Evolutionary conservation across 2,113 vertebrate species (phyloP).

Genomic region (Corvus hawaiiensis): DNA sequence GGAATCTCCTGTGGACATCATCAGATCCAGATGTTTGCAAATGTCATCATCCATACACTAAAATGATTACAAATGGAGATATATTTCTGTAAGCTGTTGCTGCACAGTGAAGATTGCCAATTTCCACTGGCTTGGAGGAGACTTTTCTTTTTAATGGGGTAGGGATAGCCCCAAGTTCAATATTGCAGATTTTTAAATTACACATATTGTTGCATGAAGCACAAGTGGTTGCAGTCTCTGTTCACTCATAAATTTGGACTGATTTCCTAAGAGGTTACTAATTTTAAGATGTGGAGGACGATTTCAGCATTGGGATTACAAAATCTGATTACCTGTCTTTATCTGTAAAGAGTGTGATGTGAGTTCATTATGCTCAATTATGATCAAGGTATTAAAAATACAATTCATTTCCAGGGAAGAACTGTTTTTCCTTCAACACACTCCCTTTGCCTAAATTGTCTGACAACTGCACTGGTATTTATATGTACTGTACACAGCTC

Average conservation of each 20-base stretch:
- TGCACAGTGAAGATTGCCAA: conserved; percentile 40
- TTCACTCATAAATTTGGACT: background rate
- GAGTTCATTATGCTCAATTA: background rate
- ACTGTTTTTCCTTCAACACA: background rate
- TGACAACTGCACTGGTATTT: background rate
- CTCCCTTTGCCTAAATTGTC: background rate
- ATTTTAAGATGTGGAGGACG: background rate
- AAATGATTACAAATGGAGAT: conserved; percentile 70
- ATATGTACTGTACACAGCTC: background rate
- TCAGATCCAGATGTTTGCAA: conserved; percentile 74
- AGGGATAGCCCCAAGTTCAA: conserved; percentile 39
- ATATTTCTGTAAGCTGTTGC: conserved; percentile 59
- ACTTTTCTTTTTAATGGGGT: conserved; percentile 42
- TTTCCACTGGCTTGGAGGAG: conserved; percentile 56
- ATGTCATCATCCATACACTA: conserved; percentile 68
- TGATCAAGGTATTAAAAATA: background rate
- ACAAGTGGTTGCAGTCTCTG: background rate
- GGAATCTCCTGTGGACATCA: conserved; percentile 69
- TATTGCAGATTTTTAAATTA: conserved; percentile 34
- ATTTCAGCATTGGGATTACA: conserved; percentile 4
- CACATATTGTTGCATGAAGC: background rate
- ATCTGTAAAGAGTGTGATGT: background rate
- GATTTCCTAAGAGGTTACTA: conserved; percentile 12
- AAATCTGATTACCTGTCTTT: background rate
- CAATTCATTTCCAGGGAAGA: background rate